Conservation (phyloP, 2,888 invertebrate genomes). For the Fissipunctia ypsillon region DNA sequence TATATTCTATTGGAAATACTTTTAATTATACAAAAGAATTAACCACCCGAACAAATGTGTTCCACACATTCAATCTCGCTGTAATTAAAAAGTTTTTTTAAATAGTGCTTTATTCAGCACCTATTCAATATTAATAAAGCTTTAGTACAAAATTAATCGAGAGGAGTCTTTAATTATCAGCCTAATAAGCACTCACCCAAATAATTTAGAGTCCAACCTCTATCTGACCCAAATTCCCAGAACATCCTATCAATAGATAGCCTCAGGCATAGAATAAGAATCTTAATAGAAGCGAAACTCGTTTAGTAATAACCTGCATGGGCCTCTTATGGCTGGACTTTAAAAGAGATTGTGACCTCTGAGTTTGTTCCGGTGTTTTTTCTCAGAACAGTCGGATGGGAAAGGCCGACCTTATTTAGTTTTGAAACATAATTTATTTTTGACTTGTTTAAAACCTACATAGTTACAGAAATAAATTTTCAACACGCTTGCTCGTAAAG, state of each 20-base stretch:
- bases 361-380: too few relatives aligned
- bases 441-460: too few relatives aligned
- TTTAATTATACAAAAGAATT: slow-evolving; percentile 21
- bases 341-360: too few relatives aligned
- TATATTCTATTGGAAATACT: not conserved
- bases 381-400: too few relatives aligned
- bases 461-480: too few relatives aligned
- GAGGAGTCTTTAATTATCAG: slow-evolving; percentile 1
- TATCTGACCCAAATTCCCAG: slow-evolving; percentile 26
- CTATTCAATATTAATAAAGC: slow-evolving; percentile 7
- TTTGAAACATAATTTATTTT: too few relatives aligned
- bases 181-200: slow-evolving; percentile 21
- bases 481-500: too few relatives aligned
- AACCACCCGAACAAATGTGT: not conserved
- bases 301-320: too few relatives aligned
- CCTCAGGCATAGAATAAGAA: slow-evolving; percentile 1
- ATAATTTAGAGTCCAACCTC: slow-evolving; percentile 26
- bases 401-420: too few relatives aligned
- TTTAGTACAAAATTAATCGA: slow-evolving; percentile 5
- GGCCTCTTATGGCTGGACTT: too few relatives aligned
- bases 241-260: slow-evolving; percentile 16
- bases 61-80: not conserved
- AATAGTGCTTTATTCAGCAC: slow-evolving; percentile 12
- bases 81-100: slow-evolving; percentile 36
- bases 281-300: not conserved